Conservation (phyloP, 37 sponge, comb jelly and placozoan genomes). For the Agelas oroides region DNA sequence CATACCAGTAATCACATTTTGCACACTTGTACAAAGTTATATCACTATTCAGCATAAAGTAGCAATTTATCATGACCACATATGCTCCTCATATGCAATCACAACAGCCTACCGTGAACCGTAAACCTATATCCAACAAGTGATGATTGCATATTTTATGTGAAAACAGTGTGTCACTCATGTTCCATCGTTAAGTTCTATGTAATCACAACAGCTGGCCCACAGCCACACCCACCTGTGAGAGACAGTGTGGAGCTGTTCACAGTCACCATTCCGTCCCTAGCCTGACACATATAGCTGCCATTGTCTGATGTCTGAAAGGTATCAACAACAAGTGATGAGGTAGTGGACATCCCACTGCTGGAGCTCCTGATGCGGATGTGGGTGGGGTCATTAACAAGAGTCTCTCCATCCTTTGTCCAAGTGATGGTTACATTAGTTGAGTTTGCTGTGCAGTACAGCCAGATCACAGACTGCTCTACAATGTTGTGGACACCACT, state of each 20-base stretch:
- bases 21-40: no score
- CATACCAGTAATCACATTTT: no score
- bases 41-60: no score
- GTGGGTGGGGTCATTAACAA: slow-evolving; percentile 36
- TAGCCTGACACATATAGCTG: slow-evolving; percentile 30
- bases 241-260: slow-evolving; percentile 5
- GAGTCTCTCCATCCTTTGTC: slow-evolving; percentile 22
- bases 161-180: no score
- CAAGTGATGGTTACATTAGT: slow-evolving; percentile 14
- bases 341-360: background rate
- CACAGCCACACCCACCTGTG: no score
- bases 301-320: slow-evolving; percentile 31
- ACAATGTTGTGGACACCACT: slow-evolving; percentile 8
- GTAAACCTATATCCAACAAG: no score
- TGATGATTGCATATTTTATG: no score
- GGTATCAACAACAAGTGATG: slow-evolving; percentile 25
- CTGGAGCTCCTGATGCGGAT: slow-evolving; percentile 23
- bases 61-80: no score
- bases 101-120: no score
- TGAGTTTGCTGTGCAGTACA: slow-evolving; percentile 38
- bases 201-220: no score
- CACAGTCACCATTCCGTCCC: background rate
- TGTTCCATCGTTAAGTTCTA: no score
- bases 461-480: slow-evolving; percentile 32
- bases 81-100: no score